Base-by-base conservation (phyloP, 2,797 vertebrate genomes). In the Myotis daubentonii region DNA sequence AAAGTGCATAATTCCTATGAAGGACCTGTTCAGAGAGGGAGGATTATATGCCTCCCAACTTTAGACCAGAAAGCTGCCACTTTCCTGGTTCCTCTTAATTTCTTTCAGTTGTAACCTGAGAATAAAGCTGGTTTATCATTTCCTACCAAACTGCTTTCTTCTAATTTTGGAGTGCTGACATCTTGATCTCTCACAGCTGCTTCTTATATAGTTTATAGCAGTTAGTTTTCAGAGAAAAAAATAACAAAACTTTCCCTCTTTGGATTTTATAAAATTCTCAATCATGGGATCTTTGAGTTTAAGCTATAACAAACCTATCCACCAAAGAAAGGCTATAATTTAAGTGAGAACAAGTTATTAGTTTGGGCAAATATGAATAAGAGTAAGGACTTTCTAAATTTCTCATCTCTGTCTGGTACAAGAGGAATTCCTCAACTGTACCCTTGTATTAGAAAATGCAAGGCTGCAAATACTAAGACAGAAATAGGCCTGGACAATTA, bases 261-360 rank as follows among this genome's bases (percentile, higher is more conserved):
- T 36, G 6, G 41, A 79, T 74, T 22, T 51, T 57, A 65, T 44
- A 82, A 51, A 83, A 49, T 86, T 89, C 79, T 16, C 8, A 49
- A 11, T 94, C 10, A 30, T 68, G 41, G 44, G 6, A 93, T 30
- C n/a, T 91, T 47, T 36, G 19, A 65, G 28, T 9, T 79, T 28
- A 38, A 30, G 2, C 74, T 71, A 47, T 17, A 51, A 28, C n/a
- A 36, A 60, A n/a, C 6, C 19, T 87, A 19, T 47, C 25, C 19
- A 68, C 53, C 0, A 22, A 28, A 90, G 8, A 47, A 16, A 62
- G 33, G 36, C 13, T 74, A 41, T 13, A 41, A 87, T 78, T 70
- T 84, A 47, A 28, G 22, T n/a, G 7, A 79, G 22, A 91, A 91
- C 78, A 90, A 91, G 66, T 10, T 87, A 17, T 87, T 87, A 66